phyloP scores from a whole-genome alignment of 2,888 invertebrate species.

The Meghimatium bilineatum region DNA sequence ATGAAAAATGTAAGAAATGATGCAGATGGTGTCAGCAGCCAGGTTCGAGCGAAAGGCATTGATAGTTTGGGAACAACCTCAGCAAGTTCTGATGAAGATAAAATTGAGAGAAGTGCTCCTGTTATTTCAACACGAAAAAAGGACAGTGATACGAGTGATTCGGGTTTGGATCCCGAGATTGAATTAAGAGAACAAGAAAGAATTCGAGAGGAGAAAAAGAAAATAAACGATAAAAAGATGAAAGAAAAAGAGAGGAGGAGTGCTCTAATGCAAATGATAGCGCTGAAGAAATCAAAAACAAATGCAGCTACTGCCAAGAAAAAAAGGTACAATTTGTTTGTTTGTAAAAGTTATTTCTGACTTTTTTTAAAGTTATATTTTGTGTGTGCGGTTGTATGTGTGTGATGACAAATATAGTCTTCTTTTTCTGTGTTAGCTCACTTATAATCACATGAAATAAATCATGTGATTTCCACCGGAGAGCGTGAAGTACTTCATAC shows the following conservation, averaged over 20 bases:
- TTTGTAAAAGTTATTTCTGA: not conserved
- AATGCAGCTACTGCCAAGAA: not conserved
- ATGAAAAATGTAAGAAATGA: constrained; percentile 43
- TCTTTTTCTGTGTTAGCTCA: too few relatives aligned
- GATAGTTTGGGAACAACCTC: constrained; percentile 1
- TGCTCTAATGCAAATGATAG: constrained; percentile 50
- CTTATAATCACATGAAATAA: too few relatives aligned
- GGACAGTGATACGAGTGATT: constrained; percentile 35
- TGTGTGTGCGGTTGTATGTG: too few relatives aligned
- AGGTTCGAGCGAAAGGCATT: constrained; percentile 53
- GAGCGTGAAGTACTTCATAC: too few relatives aligned
- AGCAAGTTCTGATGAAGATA: not conserved
- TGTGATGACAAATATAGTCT: too few relatives aligned
- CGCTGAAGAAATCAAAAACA: constrained; percentile 50
- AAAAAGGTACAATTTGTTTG: not conserved
- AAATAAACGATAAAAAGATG: constrained; percentile 14
- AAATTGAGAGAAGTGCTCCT: constrained; percentile 50
- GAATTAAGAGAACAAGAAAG: constrained; percentile 28
- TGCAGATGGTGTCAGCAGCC: not conserved
- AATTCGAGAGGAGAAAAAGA: constrained; percentile 23
- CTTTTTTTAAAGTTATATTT: not conserved
- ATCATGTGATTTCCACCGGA: too few relatives aligned
- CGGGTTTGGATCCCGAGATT: constrained; percentile 35
- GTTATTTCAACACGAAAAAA: not conserved
- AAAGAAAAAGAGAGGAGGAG: constrained; percentile 38